Conservation (phyloP, 2,113 vertebrate species). For the Regulus satrapa region DNA sequence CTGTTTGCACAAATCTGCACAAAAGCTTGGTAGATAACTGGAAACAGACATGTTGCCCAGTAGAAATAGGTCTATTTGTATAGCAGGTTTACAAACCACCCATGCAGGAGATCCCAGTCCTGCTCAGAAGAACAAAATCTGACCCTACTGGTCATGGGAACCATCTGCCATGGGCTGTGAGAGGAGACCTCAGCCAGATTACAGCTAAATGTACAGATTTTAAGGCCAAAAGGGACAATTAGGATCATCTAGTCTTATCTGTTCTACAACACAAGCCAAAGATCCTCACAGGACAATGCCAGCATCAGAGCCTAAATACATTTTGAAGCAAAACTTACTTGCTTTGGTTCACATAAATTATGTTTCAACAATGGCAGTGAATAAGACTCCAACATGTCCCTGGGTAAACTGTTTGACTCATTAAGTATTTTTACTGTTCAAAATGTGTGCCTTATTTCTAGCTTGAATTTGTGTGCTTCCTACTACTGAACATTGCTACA, state of each 20-base stretch:
- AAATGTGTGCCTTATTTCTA: not conserved
- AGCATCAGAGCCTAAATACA: not conserved
- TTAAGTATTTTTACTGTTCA: not conserved
- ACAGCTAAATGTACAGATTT: not conserved
- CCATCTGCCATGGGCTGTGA: not conserved
- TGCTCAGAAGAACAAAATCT: not conserved
- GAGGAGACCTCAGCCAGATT: not conserved
- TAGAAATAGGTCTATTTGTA: not conserved
- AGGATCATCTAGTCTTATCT: not conserved
- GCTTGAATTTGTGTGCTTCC: not conserved
- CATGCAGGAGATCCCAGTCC: not conserved
- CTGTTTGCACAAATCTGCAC: not conserved
- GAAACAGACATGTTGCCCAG: conserved; percentile 10
- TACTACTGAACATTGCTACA: not conserved
- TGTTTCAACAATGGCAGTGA: not conserved
- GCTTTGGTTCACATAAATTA: not conserved
- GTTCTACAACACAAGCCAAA: not conserved
- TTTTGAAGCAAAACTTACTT: not conserved
- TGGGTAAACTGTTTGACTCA: not conserved
- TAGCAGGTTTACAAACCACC: not conserved
- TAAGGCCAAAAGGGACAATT: not conserved
- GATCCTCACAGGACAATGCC: not conserved
- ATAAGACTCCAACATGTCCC: not conserved
- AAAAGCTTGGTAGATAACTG: not conserved
- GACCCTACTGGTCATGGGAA: not conserved